Base-by-base conservation (phyloP, 2,797 vertebrate genomes). In the Poeciliopsis paucimaculata region DNA sequence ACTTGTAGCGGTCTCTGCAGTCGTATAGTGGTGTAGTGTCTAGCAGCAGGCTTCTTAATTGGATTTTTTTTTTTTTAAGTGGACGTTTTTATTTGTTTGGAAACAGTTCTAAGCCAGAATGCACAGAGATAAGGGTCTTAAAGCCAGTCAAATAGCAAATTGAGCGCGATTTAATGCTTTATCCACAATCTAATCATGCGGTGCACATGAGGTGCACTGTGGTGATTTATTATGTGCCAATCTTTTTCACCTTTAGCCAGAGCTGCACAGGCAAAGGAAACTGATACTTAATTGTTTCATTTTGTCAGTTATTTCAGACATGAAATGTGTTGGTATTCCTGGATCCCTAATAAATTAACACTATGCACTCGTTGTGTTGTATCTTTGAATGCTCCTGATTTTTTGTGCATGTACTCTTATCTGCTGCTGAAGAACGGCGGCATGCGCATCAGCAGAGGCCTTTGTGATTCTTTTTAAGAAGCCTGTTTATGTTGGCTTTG, bases 151-250 rank as follows among this genome's bases (percentile, higher is more conserved):
- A 86, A 89, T 90, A 90, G 79, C 57, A 90, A 93, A 91, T 84
- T 57, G 36, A 84, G 85, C 79, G 74, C 91, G 87, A 92, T 90
- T 91, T 93, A 91, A 91, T 80, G 78, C 87, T 90, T 82, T 76
- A 75, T 89, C 80, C 77, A 77, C 80, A 84, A 90, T 90, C 85
- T 84, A 86, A 91, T 93, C 84, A 85, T 88, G 84, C 83, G 88
- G 87, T 90, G 89, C 82, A 84, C 88, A 86, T 23, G 16, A 79
- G 31, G 31, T 34, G 86, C 60, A 45, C 73, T 57, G 57, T 72
- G 75, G 80, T 88, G 79, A 91, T 93, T 93, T 90, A 92, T 93
- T 84, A 82, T 23, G 45, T 75, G 83, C 85, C 87, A 87, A 82
- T 91, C 87, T 84, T 80, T 81, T 60, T 86, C 77, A 75, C 85